A percentile compares a stretch with the other conserved stretches of the same genome.
These are phyloP conservation scores for Stenchaetothrips biformis DNA, from an alignment of 2,888 invertebrate species.

Conservation along the genomic window DNA sequence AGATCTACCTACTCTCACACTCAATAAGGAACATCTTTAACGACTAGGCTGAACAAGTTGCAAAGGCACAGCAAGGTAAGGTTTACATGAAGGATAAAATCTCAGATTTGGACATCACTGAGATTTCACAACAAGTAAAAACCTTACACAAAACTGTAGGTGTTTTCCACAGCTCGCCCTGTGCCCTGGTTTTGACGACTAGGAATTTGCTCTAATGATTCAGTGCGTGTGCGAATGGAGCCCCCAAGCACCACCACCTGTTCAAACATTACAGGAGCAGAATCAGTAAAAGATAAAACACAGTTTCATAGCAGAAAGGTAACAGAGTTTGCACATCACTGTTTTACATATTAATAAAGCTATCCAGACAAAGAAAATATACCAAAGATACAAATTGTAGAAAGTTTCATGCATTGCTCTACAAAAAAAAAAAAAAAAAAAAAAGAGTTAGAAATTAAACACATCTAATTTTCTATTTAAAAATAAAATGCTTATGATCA, in stretches of 20 bases:
- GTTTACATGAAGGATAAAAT: background rate
- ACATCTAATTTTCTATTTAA: too few relatives aligned
- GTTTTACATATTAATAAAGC: background rate
- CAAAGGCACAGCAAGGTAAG: background rate
- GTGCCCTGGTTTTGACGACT: slow-evolving; percentile 13
- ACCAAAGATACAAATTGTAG: background rate
- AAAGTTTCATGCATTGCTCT: too few relatives aligned
- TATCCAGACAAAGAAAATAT: background rate
- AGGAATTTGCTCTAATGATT: slow-evolving; percentile 67
- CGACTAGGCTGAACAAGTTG: background rate
- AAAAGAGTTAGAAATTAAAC: too few relatives aligned
- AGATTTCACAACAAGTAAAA: background rate
- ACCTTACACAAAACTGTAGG: slow-evolving; percentile 58
- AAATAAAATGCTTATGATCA: too few relatives aligned
- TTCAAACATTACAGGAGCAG: slow-evolving; percentile 37
- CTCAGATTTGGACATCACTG: too few relatives aligned
- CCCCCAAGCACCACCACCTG: slow-evolving; percentile 73
- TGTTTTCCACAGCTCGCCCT: slow-evolving; percentile 58
- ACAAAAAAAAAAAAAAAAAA: too few relatives aligned
- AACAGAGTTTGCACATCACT: background rate
- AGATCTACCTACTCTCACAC: too few relatives aligned
- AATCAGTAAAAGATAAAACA: slow-evolving; percentile 7
- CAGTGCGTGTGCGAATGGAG: slow-evolving; percentile 72
- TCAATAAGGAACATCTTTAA: background rate
- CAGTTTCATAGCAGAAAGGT: background rate